Conservation (phyloP, 2,888 invertebrate genomes). For the Epinotia brunnichana region DNA sequence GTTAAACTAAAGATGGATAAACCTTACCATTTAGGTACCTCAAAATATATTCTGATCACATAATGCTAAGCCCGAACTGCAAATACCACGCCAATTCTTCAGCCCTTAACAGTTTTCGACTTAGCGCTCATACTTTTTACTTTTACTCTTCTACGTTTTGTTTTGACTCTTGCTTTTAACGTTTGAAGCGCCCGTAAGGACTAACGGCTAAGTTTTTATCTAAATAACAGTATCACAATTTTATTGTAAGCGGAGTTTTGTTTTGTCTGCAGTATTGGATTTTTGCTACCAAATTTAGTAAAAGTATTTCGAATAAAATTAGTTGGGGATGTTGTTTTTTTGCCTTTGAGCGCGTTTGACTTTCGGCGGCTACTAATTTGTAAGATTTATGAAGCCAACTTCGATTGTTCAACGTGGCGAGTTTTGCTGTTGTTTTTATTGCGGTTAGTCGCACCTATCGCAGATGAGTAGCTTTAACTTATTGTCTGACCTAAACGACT, state of each 20-base stretch:
- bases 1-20: slow-evolving; percentile 15
- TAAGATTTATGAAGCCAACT: slow-evolving; percentile 3
- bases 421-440: not conserved
- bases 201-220: slow-evolving; percentile 67
- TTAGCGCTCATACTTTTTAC: slow-evolving; percentile 38
- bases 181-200: slow-evolving; percentile 56
- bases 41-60: slow-evolving; percentile 40
- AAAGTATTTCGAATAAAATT: slow-evolving; percentile 40
- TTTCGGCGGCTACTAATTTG: slow-evolving; percentile 23
- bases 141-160: slow-evolving; percentile 32
- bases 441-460: not conserved
- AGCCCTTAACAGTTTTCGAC: slow-evolving; percentile 42
- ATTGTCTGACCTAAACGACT: not conserved
- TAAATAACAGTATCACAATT: slow-evolving; percentile 65
- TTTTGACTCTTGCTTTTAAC: slow-evolving; percentile 40
- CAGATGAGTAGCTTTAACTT: no score
- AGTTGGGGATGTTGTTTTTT: slow-evolving; percentile 31
- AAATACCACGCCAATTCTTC: slow-evolving; percentile 41
- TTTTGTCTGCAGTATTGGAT: slow-evolving; percentile 42
- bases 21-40: slow-evolving; percentile 22
- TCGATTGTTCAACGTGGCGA: not conserved
- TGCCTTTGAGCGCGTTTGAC: slow-evolving; percentile 24
- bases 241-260: slow-evolving; percentile 47
- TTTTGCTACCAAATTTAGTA: slow-evolving; percentile 38
- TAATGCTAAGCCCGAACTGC: slow-evolving; percentile 28